A percentile compares a stretch with the other conserved stretches of the same genome.
Evolutionary conservation across 2,888 invertebrate genomes (phyloP).

Genomic region (Chrysolina oricalcia): DNA sequence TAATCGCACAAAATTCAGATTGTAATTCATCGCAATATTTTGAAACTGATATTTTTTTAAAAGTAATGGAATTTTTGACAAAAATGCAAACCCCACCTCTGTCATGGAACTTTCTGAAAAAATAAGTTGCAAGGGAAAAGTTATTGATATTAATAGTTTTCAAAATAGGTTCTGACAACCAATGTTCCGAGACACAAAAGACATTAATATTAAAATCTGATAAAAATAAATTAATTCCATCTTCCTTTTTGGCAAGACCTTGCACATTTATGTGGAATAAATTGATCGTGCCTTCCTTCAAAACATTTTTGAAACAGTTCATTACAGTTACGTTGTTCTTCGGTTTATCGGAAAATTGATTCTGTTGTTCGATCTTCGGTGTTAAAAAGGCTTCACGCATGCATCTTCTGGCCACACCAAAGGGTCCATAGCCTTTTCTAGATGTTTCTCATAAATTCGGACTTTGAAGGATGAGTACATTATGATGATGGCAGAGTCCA

Average conservation of each 20-base stretch:
- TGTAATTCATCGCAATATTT: neutral
- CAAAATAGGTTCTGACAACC: conserved; percentile 20
- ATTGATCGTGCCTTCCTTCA: conserved; percentile 26
- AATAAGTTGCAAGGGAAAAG: conserved; percentile 23
- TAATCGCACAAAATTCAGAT: neutral
- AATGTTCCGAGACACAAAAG: conserved; percentile 31
- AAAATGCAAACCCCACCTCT: conserved; percentile 37
- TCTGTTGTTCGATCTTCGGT: conserved; percentile 17
- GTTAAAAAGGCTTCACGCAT: conserved; percentile 31
- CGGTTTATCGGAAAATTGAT: neutral
- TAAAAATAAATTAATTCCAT: neutral
- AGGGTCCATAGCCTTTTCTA: too few species aligned
- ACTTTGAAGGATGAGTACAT: conserved; percentile 32
- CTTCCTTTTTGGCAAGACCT: conserved; percentile 22
- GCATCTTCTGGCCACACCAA: too few species aligned
- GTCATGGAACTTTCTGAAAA: conserved; percentile 24
- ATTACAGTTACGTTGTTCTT: conserved; percentile 5
- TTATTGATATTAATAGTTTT: conserved; percentile 24
- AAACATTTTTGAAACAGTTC: conserved; percentile 22
- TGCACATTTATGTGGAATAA: conserved; percentile 31
- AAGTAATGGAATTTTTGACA: conserved; percentile 18
- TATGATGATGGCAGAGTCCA: too few species aligned
- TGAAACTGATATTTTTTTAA: neutral
- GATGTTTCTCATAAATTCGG: too few species aligned
- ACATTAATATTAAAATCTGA: neutral